Conservation (phyloP, 2,888 invertebrate species). For the Scaptomyza reducta region DNA sequence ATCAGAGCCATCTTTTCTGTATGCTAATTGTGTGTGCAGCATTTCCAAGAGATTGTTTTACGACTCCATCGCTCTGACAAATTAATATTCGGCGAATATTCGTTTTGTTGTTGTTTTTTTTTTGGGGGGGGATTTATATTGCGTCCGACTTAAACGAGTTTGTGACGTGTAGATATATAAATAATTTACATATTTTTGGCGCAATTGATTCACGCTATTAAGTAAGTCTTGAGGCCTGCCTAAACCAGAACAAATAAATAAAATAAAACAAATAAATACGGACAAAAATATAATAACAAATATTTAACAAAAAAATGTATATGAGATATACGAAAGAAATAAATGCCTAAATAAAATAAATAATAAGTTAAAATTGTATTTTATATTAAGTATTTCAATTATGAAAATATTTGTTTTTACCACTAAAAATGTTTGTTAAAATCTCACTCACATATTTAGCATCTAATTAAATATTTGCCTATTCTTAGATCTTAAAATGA, state of each 20-base stretch:
- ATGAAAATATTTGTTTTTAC: not conserved
- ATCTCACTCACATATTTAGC: not conserved
- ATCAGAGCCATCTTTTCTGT: slow-evolving; percentile 5
- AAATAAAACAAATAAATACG: not conserved
- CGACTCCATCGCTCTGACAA: slow-evolving; percentile 36
- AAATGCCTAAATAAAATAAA: too few relatives aligned
- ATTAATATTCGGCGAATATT: slow-evolving; percentile 16
- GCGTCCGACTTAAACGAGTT: slow-evolving; percentile 52
- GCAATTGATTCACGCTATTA: not conserved
- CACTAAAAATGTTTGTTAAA: too few relatives aligned
- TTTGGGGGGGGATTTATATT: slow-evolving; percentile 4
- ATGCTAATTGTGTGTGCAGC: slow-evolving; percentile 68
- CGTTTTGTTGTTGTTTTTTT: not conserved
- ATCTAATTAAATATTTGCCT: not conserved
- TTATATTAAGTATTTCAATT: too few relatives aligned
- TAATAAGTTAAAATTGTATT: too few relatives aligned
- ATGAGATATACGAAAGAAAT: too few relatives aligned
- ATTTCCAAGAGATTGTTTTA: slow-evolving; percentile 49
- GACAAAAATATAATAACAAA: too few relatives aligned
- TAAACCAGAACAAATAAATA: not conserved
- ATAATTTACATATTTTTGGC: slow-evolving; percentile 23
- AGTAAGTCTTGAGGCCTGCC: not conserved
- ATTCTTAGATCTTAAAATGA: not conserved
- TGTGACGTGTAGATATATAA: slow-evolving; percentile 61
- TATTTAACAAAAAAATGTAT: too few relatives aligned